These are phyloP conservation scores for Antitype chi DNA, from an alignment of 2,888 invertebrate species.

Conservation along the genomic window DNA sequence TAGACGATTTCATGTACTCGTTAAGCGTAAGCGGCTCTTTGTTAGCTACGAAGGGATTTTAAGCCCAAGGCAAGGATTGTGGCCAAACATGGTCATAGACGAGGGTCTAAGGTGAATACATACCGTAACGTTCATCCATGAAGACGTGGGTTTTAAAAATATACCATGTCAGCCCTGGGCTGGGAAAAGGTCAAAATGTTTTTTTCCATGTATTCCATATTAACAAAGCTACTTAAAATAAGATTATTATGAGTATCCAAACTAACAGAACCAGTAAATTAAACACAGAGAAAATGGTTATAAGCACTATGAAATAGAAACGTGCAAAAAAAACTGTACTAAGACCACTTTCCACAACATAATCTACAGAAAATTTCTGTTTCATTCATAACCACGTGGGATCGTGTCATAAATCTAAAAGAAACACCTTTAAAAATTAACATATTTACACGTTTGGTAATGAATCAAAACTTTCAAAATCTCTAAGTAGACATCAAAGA, in stretches of 20 bases:
- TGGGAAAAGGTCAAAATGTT: slow-evolving; percentile 3
- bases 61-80: slow-evolving; percentile 14
- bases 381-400: slow-evolving; percentile 22
- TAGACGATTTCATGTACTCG: not conserved
- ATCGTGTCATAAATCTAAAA: slow-evolving; percentile 33
- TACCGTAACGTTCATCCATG: not conserved
- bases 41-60: not conserved
- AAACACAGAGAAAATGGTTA: too few relatives aligned
- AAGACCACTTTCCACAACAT: not conserved
- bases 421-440: slow-evolving; percentile 39
- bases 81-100: not conserved
- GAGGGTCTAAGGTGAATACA: slow-evolving; percentile 31
- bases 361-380: not conserved
- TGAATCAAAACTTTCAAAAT: slow-evolving; percentile 41
- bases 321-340: not conserved
- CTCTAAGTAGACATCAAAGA: slow-evolving; percentile 61
- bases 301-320: not conserved
- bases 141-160: not conserved
- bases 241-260: not conserved
- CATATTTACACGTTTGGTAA: slow-evolving; percentile 16
- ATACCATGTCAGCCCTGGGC: slow-evolving; percentile 6
- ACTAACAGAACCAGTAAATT: not conserved
- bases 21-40: not conserved
- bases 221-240: not conserved
- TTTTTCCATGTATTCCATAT: not conserved